Evolutionary conservation across 2,113 vertebrate genomes (phyloP).

Genomic region (Elaphurus davidianus): DNA sequence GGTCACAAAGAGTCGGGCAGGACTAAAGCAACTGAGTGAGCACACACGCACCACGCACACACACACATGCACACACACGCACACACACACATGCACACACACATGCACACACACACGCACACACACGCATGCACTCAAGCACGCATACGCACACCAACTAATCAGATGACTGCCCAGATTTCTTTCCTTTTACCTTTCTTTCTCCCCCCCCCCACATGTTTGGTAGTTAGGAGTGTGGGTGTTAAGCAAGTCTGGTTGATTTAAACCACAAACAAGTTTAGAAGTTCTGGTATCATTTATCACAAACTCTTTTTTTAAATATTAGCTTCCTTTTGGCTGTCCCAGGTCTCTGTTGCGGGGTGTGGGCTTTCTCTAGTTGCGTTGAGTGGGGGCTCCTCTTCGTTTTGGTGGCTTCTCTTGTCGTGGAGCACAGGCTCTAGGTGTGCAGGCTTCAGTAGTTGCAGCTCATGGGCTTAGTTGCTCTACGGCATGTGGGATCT

Average conservation of each 20-base stretch:
- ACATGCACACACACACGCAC: too few relatives aligned
- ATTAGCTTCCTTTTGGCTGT: background rate
- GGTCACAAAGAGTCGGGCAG: background rate
- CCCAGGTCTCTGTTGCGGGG: background rate
- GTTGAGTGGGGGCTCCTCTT: background rate
- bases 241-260: background rate
- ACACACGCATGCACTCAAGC: too few relatives aligned
- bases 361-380: background rate
- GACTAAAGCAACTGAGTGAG: background rate
- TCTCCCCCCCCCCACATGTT: fast-evolving
- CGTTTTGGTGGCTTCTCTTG: background rate
- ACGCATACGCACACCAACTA: fast-evolving
- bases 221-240: background rate
- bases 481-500: background rate
- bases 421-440: background rate
- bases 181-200: background rate
- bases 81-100: background rate
- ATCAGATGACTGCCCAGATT: background rate
- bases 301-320: background rate
- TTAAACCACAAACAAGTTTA: background rate
- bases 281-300: background rate
- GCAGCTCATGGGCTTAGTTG: background rate
- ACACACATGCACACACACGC: fast-evolving
- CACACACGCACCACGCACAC: fast-evolving
- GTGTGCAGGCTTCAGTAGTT: background rate